phyloP scores from a whole-genome alignment of 2,888 invertebrate species.

The Plebejus anna region DNA sequence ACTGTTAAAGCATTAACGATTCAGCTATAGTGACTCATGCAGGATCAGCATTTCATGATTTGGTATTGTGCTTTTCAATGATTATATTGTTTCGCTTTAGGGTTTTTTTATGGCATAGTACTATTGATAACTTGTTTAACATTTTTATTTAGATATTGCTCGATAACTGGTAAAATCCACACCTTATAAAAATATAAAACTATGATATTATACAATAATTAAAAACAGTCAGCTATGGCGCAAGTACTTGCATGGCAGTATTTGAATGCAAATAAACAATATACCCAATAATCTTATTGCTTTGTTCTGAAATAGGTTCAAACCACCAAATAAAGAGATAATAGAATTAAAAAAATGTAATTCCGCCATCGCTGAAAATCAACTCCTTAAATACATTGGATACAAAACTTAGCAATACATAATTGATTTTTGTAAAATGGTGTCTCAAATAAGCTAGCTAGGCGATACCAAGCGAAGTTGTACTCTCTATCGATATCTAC shows the following conservation, averaged over 20 bases:
- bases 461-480: slow-evolving; percentile 13
- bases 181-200: slow-evolving; percentile 17
- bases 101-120: not conserved
- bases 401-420: slow-evolving; percentile 12
- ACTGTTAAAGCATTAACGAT: slow-evolving; percentile 9
- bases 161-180: not conserved
- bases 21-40: slow-evolving; percentile 13
- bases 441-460: slow-evolving; percentile 24
- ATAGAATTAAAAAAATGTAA: not conserved
- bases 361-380: not conserved
- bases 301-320: not conserved
- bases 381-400: not conserved
- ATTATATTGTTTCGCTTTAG: slow-evolving; percentile 8
- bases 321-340: not conserved
- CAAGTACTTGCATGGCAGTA: not conserved
- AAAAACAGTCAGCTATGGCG: not conserved
- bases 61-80: slow-evolving; percentile 2
- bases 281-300: not conserved
- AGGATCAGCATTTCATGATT: slow-evolving; percentile 13
- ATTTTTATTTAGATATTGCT: slow-evolving; percentile 7
- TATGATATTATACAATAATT: not conserved
- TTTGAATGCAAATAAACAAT: not conserved
- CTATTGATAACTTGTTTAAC: slow-evolving; percentile 6
- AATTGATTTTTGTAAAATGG: slow-evolving; percentile 9
- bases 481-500: slow-evolving; percentile 21